A percentile compares a stretch with the other conserved stretches of the same genome.
These are phyloP conservation scores for Argyresthia goedartella DNA, from an alignment of 2,888 invertebrate species.

Conservation along the genomic window DNA sequence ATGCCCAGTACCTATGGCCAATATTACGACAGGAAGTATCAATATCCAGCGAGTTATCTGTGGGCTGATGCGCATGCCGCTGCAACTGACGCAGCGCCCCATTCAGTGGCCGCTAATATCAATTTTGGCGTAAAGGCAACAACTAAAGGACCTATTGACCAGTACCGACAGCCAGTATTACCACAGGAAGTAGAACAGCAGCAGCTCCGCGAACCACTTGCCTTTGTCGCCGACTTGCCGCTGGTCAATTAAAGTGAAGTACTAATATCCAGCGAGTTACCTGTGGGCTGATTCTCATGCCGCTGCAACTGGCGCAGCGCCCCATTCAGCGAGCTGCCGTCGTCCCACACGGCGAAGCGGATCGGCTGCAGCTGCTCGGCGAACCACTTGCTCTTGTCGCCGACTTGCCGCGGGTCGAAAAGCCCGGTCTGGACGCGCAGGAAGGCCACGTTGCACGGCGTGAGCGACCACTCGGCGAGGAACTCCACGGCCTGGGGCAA, in stretches of 20 bases:
- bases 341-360: slow-evolving; percentile 93
- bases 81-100: slow-evolving; percentile 76
- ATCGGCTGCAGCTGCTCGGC: slow-evolving; percentile 89
- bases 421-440: slow-evolving; percentile 97
- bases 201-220: slow-evolving; percentile 93
- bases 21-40: no score
- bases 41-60: no score
- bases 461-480: slow-evolving; percentile 97
- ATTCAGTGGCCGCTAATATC: slow-evolving; percentile 82
- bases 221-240: slow-evolving; percentile 96
- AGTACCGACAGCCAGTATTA: no score
- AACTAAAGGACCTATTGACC: no score
- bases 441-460: slow-evolving; percentile 98
- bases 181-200: slow-evolving; percentile 95
- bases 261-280: not conserved
- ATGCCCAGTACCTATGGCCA: no score
- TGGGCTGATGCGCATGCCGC: not conserved
- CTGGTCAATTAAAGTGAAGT: no score
- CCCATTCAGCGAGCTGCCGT: slow-evolving; percentile 84
- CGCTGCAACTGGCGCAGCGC: slow-evolving; percentile 80
- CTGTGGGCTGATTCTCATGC: slow-evolving; percentile 85
- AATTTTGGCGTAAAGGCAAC: no score
- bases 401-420: slow-evolving; percentile 93
- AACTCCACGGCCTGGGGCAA: slow-evolving; percentile 91
- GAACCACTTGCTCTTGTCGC: slow-evolving; percentile 99